Percentiles rank a stretch among this genome's conserved stretches.
phyloP scores from a whole-genome alignment of 2,797 vertebrate species.

The Lerista edwardsae region DNA sequence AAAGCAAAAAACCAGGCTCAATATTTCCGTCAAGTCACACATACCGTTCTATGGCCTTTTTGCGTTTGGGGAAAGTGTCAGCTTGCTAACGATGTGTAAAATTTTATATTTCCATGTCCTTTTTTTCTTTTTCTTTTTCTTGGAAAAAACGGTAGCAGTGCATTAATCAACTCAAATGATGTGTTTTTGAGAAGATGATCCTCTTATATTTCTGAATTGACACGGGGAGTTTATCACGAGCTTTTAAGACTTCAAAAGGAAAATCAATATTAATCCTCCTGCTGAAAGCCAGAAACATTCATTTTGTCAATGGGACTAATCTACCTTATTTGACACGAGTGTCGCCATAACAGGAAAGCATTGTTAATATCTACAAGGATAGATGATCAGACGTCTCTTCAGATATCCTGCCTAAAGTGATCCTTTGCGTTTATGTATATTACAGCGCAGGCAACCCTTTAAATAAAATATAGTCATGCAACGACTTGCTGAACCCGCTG shows the following conservation, averaged over 20 bases:
- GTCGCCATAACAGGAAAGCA: constrained; percentile 29
- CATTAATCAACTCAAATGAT: constrained; percentile 12
- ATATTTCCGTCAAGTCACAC: not conserved
- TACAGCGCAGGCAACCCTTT: not conserved
- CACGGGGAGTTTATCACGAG: constrained; percentile 42
- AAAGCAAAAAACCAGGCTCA: not conserved
- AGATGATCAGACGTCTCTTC: constrained; percentile 32
- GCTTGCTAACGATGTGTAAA: constrained; percentile 22
- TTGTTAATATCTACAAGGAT: constrained; percentile 31
- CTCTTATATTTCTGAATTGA: constrained; percentile 46
- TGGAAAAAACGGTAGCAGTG: constrained; percentile 7
- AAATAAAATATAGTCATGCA: too few relatives aligned
- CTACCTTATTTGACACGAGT: constrained; percentile 48
- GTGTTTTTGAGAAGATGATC: constrained; percentile 40
- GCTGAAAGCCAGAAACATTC: constrained; percentile 45
- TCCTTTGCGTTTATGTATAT: constrained; percentile 17
- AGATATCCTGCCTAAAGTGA: not conserved
- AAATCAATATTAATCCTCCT: constrained; percentile 56
- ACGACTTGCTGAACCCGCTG: not conserved
- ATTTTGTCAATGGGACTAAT: constrained; percentile 55
- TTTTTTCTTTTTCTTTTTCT: not conserved
- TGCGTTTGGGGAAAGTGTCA: not conserved
- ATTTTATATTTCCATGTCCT: not conserved
- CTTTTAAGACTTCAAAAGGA: constrained; percentile 53
- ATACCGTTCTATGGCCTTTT: not conserved